phyloP scores from a whole-genome alignment of 2,797 vertebrate genomes.

The Eleutherodactylus coqui region DNA sequence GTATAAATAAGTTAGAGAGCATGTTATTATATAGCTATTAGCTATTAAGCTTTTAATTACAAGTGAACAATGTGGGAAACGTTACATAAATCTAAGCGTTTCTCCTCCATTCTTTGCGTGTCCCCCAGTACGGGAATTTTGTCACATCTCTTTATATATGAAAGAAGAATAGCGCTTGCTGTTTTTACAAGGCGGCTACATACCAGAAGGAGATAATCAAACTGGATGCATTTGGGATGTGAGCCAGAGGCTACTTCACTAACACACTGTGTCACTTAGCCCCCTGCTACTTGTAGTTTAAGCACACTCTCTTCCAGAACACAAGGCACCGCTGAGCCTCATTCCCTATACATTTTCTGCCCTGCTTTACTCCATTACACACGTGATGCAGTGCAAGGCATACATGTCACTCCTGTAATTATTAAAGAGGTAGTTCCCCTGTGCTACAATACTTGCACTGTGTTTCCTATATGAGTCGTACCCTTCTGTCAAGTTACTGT shows the following conservation, averaged over 20 bases:
- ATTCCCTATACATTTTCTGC: slow-evolving; percentile 59
- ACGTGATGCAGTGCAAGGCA: slow-evolving; percentile 55
- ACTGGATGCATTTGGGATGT: slow-evolving; percentile 42
- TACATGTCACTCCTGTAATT: slow-evolving; percentile 67
- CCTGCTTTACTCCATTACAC: slow-evolving; percentile 66
- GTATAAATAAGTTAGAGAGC: not conserved
- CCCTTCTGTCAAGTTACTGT: not conserved
- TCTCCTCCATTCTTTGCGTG: not conserved
- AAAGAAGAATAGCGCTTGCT: not conserved
- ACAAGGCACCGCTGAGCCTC: not conserved
- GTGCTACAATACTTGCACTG: not conserved
- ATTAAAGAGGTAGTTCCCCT: slow-evolving; percentile 53
- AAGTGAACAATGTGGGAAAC: not conserved
- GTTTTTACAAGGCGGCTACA: slow-evolving; percentile 29
- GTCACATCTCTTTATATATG: not conserved
- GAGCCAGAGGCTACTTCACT: slow-evolving; percentile 58
- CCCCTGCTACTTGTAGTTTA: slow-evolving; percentile 63
- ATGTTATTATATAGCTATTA: not conserved
- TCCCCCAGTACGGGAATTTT: not conserved
- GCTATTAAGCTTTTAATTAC: not conserved
- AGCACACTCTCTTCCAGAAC: slow-evolving; percentile 60
- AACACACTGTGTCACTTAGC: slow-evolving; percentile 62
- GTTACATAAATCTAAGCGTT: not conserved
- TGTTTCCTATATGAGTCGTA: not conserved
- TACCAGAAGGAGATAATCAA: slow-evolving; percentile 48